Conservation (phyloP, 2,113 vertebrate genomes). For the Centropristis striata region DNA sequence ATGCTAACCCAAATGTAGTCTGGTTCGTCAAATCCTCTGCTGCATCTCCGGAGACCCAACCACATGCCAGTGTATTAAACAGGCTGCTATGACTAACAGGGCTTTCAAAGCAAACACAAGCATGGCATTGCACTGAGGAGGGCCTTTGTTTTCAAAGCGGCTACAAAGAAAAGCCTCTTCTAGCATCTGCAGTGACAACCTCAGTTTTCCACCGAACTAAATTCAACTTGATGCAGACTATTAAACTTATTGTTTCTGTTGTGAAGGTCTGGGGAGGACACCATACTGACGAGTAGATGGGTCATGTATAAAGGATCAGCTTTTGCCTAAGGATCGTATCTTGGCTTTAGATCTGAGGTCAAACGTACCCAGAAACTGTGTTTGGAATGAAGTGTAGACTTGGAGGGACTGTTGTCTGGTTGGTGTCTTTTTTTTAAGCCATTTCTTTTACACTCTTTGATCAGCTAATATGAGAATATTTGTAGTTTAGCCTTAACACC, state of each 20-base stretch:
- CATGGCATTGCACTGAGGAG: background rate
- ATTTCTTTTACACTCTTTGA: background rate
- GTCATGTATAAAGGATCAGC: background rate
- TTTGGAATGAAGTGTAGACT: background rate
- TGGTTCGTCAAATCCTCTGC: slow-evolving; percentile 55
- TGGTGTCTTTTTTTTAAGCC: background rate
- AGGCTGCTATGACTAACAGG: slow-evolving; percentile 31
- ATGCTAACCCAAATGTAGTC: slow-evolving; percentile 58
- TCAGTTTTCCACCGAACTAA: background rate
- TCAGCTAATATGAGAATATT: too few species aligned
- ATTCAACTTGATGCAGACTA: background rate
- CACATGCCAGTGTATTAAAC: slow-evolving; percentile 62
- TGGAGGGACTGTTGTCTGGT: background rate
- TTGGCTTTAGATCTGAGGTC: background rate
- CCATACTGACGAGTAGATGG: background rate
- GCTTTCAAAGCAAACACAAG: slow-evolving; percentile 24
- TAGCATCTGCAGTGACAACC: background rate
- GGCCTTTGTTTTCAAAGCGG: slow-evolving; percentile 1
- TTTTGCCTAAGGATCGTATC: background rate
- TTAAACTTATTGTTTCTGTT: background rate
- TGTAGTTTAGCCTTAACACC: too few species aligned
- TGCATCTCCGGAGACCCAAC: slow-evolving; percentile 26
- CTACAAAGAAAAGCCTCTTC: background rate
- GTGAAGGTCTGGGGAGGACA: background rate
- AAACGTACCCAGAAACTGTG: background rate